Evolutionary conservation across 2,113 vertebrate species (phyloP).

Genomic region (Laticauda laticaudata): DNA sequence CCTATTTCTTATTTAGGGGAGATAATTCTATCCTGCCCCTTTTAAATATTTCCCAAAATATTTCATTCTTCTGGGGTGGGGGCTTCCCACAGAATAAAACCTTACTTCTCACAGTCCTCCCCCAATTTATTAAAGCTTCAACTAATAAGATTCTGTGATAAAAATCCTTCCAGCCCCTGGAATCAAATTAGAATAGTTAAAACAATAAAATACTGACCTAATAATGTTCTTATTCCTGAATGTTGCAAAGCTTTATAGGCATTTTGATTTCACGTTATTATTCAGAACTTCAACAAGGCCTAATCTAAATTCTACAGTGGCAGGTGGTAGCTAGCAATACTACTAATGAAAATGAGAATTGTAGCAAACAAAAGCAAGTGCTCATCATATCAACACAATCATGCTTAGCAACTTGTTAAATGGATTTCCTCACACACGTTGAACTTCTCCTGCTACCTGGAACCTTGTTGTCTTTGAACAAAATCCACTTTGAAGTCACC

Average conservation of each 20-base stretch:
- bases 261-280: neutral
- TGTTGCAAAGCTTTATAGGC: neutral
- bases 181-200: neutral
- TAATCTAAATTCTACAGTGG: conserved; percentile 38
- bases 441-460: neutral
- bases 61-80: too few relatives aligned
- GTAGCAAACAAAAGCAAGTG: neutral
- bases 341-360: conserved; percentile 62
- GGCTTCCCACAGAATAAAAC: neutral
- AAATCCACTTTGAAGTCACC: neutral
- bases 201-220: neutral
- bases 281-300: neutral
- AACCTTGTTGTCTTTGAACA: neutral
- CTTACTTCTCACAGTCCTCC: neutral
- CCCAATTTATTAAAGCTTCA: neutral
- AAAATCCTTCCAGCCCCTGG: neutral
- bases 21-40: too few relatives aligned
- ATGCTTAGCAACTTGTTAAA: neutral
- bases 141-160: neutral
- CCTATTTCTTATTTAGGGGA: neutral
- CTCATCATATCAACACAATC: neutral
- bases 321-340: conserved; percentile 46
- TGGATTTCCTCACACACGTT: neutral
- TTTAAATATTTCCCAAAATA: too few relatives aligned
- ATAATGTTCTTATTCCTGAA: neutral